Conservation (phyloP, 2,888 invertebrate species). For the Scotopteryx bipunctaria region DNA sequence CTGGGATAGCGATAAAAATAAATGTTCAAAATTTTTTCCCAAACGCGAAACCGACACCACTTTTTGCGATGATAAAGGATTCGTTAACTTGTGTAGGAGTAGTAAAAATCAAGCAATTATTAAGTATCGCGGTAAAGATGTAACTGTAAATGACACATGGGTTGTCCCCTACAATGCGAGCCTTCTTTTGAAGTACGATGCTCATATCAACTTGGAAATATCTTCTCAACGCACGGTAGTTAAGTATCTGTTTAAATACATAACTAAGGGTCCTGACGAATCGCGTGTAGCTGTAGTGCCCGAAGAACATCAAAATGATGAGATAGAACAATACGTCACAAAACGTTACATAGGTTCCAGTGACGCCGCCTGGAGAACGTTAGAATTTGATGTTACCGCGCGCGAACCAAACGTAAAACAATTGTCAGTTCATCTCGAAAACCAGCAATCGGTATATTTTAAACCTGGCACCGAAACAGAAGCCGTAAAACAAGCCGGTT, state of each 20-base stretch:
- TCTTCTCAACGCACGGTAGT: not conserved
- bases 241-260: conserved; percentile 13
- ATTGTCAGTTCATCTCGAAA: conserved; percentile 5
- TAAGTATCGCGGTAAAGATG: not conserved
- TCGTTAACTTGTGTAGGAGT: not conserved
- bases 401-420: conserved; percentile 14
- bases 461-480: not conserved
- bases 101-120: conserved; percentile 1
- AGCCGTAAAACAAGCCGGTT: not conserved
- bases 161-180: not conserved
- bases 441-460: conserved; percentile 10
- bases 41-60: conserved; percentile 3
- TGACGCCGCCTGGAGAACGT: conserved; percentile 16
- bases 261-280: conserved; percentile 11
- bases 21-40: conserved; percentile 13
- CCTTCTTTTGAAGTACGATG: not conserved
- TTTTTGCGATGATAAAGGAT: not conserved
- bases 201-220: conserved; percentile 6
- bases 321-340: conserved; percentile 10
- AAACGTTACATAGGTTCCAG: conserved; percentile 9
- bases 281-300: conserved; percentile 7
- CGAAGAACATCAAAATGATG: not conserved
- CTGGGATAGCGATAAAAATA: not conserved
- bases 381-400: conserved; percentile 12
- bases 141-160: no score